Evolutionary conservation across 30 jellyfish, hydroid and myxozoan species (phyloP).

Genomic region (Cassiopea andromeda): DNA sequence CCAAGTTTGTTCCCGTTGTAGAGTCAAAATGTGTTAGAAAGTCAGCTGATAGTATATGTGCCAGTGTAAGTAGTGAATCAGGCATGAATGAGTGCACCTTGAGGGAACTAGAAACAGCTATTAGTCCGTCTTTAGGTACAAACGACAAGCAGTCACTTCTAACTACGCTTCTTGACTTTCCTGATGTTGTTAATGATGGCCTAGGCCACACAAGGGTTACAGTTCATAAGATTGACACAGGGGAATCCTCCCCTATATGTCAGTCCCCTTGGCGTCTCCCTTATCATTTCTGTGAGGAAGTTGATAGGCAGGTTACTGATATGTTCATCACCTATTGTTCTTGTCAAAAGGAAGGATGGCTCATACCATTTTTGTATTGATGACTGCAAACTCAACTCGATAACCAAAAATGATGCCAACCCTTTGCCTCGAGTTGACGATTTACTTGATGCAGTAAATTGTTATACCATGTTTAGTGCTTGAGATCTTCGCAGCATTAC

Average conservation of each 20-base stretch:
- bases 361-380: conserved; percentile 43
- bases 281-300: background rate
- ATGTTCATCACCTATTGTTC: conserved; percentile 27
- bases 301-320: conserved; percentile 3
- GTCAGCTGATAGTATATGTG: background rate
- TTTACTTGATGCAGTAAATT: conserved; percentile 15
- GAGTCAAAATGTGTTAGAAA: background rate
- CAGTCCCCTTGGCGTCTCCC: conserved; percentile 24
- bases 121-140: conserved; percentile 4
- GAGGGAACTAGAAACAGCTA: background rate
- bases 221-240: background rate
- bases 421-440: conserved; percentile 58
- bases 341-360: conserved; percentile 36
- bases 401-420: conserved; percentile 60
- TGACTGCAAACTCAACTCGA: conserved; percentile 24
- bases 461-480: conserved; percentile 16
- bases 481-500: conserved; percentile 33
- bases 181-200: conserved; percentile 19
- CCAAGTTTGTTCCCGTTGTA: background rate
- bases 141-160: background rate
- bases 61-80: background rate
- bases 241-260: conserved; percentile 19
- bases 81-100: background rate
- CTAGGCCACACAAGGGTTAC: conserved; percentile 31
- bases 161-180: background rate